Base-by-base conservation (phyloP, 2,888 invertebrate genomes). In the Sphaerolaimus hirsutus region DNA sequence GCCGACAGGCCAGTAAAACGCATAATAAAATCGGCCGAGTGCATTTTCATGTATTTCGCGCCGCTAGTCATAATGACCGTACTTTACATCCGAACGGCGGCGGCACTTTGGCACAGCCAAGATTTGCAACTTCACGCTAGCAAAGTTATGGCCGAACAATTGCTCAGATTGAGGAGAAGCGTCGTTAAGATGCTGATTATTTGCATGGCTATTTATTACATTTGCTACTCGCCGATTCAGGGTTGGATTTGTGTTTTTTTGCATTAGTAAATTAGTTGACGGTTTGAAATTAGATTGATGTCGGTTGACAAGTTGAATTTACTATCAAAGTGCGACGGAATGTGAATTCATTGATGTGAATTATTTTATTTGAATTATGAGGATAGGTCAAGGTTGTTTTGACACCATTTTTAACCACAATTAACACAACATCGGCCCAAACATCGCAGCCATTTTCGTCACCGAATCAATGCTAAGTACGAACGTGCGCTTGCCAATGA, bases 151-250 rank as follows among this genome's bases (percentile, higher is more conserved):
- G 23, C 23, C 5, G 23, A 23, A 5, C 12, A 41, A 14, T 14
- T 36, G 24, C 47, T 56, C 12, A 51, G 52, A 48, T 44, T 54
- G 3, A 51, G 67, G 4, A 61, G 63, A 36, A 63, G 64, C n/a
- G 66, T 67, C 10, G 65, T 67, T 14, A 66, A 66, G 52, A 68
- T 67, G 66, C 54, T 68, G 24, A 62, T 65, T 3, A 62, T 65
- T 17, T 65, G 65, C 46, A 65, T 67, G 38, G 48, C 64, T 21
- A 57, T 67, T 3, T 67, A 68, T 53, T 63, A 64, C 45, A 48
- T 66, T 27, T 66, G 66, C 52, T 68, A 67, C 53, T 63, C 65
- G 1, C 66, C 67, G 0, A 59, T 61, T 10, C 66, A 67, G 54
- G 21, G 37, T 37, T 5, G n/a, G 37, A 19, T 32, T 7, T 32